A percentile compares a stretch with the other conserved stretches of the same genome.
Evolutionary conservation across 92 coral and sea anemone genomes (phyloP).

Genomic region (Bergia sp.): DNA sequence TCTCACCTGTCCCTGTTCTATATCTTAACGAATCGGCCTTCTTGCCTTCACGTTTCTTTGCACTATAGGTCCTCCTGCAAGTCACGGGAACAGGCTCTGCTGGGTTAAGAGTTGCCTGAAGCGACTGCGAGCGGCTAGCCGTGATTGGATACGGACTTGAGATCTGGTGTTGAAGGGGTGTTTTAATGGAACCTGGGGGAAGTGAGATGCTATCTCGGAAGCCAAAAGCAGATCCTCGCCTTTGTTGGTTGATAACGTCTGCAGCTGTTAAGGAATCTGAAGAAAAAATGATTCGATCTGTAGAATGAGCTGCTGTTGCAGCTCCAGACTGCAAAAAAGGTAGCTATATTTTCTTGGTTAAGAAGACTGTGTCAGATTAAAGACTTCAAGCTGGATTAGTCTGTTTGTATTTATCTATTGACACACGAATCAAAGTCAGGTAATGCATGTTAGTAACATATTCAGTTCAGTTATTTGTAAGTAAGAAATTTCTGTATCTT

Average conservation of each 20-base stretch:
- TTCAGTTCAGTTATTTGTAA: background rate
- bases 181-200: conserved; percentile 56
- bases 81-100: conserved; percentile 62
- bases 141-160: conserved; percentile 71
- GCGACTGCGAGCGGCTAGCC: conserved; percentile 73
- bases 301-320: background rate
- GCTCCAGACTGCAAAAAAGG: background rate
- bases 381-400: background rate
- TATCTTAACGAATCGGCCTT: conserved; percentile 54
- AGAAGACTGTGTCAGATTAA: background rate
- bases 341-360: background rate
- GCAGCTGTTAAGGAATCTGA: conserved; percentile 73
- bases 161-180: conserved; percentile 67
- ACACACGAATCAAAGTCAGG: background rate
- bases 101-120: conserved; percentile 73
- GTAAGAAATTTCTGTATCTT: background rate
- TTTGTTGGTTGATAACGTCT: conserved; percentile 57
- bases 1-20: conserved; percentile 69
- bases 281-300: conserved; percentile 21
- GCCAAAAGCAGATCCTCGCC: conserved; percentile 78
- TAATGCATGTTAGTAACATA: background rate
- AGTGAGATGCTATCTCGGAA: conserved; percentile 44
- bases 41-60: conserved; percentile 98
- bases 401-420: background rate
- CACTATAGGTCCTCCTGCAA: conserved; percentile 85